Conservation (phyloP, 2,113 vertebrate species). For the Anthoscopus minutus region DNA sequence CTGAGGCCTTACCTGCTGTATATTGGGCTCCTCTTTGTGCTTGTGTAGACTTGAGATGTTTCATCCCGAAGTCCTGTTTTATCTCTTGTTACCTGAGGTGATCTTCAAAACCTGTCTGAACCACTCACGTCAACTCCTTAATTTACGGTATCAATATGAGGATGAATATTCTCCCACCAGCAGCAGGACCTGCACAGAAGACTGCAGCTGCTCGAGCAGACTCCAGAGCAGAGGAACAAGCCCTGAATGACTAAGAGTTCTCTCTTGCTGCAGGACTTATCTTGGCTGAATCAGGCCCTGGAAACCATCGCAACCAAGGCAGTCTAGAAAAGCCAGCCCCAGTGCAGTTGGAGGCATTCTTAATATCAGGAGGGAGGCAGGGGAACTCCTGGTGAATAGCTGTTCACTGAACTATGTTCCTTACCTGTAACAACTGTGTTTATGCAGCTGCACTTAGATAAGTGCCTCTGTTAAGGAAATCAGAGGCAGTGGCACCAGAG, state of each 20-base stretch:
- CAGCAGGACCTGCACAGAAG: neutral
- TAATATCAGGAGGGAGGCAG: neutral
- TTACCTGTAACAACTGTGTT: neutral
- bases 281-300: neutral
- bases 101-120: neutral
- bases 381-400: accelerated
- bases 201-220: neutral
- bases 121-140: accelerated
- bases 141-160: accelerated
- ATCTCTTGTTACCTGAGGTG: neutral
- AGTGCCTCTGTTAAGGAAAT: neutral
- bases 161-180: neutral
- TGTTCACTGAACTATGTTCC: neutral
- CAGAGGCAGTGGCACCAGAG: neutral
- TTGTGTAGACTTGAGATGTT: neutral
- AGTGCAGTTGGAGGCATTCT: neutral
- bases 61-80: no score
- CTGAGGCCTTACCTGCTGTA: neutral
- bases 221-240: neutral
- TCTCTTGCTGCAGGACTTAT: neutral
- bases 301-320: neutral
- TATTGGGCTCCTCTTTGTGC: neutral
- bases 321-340: neutral
- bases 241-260: neutral
- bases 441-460: neutral